Conservation (phyloP, 2,888 invertebrate species). For the Dastarcus helophoroides region DNA sequence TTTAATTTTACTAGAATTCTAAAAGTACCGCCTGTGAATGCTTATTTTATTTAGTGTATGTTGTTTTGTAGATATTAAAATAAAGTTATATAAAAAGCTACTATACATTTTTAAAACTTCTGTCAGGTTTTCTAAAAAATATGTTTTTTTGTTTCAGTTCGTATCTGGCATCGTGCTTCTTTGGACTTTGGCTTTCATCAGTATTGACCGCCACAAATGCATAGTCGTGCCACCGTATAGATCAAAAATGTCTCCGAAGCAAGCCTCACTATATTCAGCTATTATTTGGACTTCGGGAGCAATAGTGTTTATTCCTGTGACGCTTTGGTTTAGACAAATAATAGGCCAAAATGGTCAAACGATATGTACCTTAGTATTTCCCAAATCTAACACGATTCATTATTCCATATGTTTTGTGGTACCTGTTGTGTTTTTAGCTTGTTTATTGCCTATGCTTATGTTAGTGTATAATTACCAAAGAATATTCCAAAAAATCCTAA, state of each 20-base stretch:
- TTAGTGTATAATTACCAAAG: slow-evolving; percentile 44
- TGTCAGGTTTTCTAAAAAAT: slow-evolving; percentile 1
- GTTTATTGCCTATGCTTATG: slow-evolving; percentile 42
- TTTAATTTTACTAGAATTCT: too few species aligned
- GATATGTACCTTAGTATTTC: slow-evolving; percentile 45
- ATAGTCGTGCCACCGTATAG: slow-evolving; percentile 45
- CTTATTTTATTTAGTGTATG: too few species aligned
- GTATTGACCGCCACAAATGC: slow-evolving; percentile 45
- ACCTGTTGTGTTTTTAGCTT: slow-evolving; percentile 39
- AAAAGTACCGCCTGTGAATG: too few species aligned
- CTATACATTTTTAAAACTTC: not conserved
- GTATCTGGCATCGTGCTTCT: slow-evolving; percentile 46
- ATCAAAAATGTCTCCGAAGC: slow-evolving; percentile 38
- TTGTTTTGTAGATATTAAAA: too few species aligned
- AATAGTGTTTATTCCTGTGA: slow-evolving; percentile 40
- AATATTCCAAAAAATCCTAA: slow-evolving; percentile 43
- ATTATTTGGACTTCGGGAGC: slow-evolving; percentile 42
- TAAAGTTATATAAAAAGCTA: too few species aligned
- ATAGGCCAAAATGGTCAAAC: slow-evolving; percentile 21
- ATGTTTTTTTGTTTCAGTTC: slow-evolving; percentile 34
- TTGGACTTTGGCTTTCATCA: slow-evolving; percentile 47
- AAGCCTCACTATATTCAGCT: slow-evolving; percentile 35
- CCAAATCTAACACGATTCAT: slow-evolving; percentile 36
- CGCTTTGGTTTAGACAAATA: slow-evolving; percentile 41
- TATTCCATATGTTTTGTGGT: slow-evolving; percentile 42